These are phyloP conservation scores for Sinocyclocheilus rhinocerous DNA, from an alignment of 2,113 vertebrate species.

Conservation along the genomic window DNA sequence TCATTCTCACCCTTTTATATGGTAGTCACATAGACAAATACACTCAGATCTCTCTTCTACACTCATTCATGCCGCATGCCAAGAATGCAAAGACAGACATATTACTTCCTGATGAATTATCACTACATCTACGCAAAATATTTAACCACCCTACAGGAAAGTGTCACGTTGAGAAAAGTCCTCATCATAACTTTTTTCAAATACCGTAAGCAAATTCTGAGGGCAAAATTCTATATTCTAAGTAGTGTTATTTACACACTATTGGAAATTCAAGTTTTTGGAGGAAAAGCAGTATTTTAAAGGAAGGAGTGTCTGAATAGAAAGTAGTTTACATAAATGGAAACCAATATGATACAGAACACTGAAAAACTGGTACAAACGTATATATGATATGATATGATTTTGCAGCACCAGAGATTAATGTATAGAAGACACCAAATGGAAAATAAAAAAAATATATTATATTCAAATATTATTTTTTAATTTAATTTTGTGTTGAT, in stretches of 20 bases:
- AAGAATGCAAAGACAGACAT: conserved; percentile 24
- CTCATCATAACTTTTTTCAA: not conserved
- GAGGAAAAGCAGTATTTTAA: not conserved
- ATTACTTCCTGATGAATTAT: not conserved
- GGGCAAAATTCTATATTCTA: conserved; percentile 13
- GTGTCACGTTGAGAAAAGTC: conserved; percentile 4
- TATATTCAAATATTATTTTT: not conserved
- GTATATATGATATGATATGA: conserved; percentile 20
- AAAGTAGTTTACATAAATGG: not conserved
- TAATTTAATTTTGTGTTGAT: not conserved
- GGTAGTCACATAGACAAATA: conserved; percentile 42
- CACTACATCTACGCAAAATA: conserved; percentile 40
- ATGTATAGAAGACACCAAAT: conserved; percentile 8
- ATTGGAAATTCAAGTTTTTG: conserved; percentile 27
- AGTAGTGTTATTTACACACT: conserved; percentile 30
- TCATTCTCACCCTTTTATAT: conserved; percentile 57
- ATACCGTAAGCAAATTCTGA: not conserved
- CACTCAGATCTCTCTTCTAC: conserved; percentile 23
- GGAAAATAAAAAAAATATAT: not conserved
- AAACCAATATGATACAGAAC: conserved; percentile 12
- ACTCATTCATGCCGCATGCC: conserved; percentile 51
- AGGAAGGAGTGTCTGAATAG: not conserved
- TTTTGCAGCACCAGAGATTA: conserved; percentile 24
- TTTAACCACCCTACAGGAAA: conserved; percentile 3
- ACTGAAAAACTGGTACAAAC: not conserved